Percentiles rank a stretch among this genome's conserved stretches.
These are phyloP conservation scores for Chamaea fasciata DNA, from an alignment of 2,113 vertebrate genomes.

Conservation along the genomic window DNA sequence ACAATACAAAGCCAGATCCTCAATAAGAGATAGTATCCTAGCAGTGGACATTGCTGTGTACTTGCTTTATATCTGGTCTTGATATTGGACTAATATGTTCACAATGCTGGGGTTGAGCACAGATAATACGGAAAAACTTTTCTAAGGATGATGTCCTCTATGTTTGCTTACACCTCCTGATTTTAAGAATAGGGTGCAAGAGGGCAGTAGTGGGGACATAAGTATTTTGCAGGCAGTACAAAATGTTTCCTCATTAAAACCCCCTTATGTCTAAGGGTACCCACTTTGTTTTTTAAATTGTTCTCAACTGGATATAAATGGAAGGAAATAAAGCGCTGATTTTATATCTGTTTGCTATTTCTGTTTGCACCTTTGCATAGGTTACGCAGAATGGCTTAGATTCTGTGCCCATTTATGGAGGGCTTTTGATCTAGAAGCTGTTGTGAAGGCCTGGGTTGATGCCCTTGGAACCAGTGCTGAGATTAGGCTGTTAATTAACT, in stretches of 20 bases:
- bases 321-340: not conserved
- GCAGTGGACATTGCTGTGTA: not conserved
- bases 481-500: not conserved
- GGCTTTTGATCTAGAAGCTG: not conserved
- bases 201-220: not conserved
- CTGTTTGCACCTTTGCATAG: not conserved
- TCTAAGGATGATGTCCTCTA: not conserved
- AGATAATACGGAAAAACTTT: not conserved
- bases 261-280: not conserved
- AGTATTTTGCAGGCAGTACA: not conserved
- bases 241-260: not conserved
- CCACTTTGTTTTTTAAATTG: not conserved
- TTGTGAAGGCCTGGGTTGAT: not conserved
- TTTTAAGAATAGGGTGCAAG: not conserved
- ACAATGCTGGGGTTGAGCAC: not conserved
- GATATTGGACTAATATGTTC: not conserved
- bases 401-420: not conserved
- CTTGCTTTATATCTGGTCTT: not conserved
- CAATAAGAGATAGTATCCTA: not conserved
- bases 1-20: not conserved
- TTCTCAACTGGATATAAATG: not conserved
- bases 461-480: not conserved
- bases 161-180: not conserved
- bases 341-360: not conserved
- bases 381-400: not conserved